phyloP scores from a whole-genome alignment of 2,888 invertebrate species.

The Temnothorax rugatulus region DNA sequence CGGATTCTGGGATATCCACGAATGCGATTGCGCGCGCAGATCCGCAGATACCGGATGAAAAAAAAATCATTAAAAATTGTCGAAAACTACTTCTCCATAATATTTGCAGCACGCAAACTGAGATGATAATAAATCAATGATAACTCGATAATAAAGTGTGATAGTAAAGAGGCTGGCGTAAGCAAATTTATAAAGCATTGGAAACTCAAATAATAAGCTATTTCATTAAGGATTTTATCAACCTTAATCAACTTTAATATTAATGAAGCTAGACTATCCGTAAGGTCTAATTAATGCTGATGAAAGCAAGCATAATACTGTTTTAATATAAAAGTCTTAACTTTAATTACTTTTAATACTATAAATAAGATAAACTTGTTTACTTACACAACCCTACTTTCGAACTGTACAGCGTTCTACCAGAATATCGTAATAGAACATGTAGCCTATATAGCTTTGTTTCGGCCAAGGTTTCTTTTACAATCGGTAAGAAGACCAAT shows the following conservation, averaged over 20 bases:
- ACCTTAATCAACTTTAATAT: slow-evolving; percentile 3
- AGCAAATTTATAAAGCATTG: background rate
- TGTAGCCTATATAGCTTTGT: background rate
- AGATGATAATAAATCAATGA: background rate
- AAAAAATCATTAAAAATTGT: background rate
- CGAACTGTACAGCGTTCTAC: background rate
- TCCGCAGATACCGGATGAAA: background rate
- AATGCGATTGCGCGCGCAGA: slow-evolving; percentile 21
- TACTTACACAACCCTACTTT: slow-evolving; percentile 4
- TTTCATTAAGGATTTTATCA: background rate
- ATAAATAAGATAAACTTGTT: background rate
- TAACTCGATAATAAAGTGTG: background rate
- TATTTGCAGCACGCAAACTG: background rate
- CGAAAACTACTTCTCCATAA: background rate
- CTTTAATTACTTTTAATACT: background rate
- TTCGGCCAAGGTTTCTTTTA: background rate
- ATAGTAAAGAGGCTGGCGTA: background rate
- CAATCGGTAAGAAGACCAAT: background rate
- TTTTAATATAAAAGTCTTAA: background rate
- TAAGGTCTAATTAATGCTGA: background rate
- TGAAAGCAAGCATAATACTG: background rate
- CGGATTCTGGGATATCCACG: slow-evolving; percentile 49
- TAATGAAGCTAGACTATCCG: background rate
- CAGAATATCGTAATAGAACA: background rate
- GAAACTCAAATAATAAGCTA: background rate